Evolutionary conservation across 2,113 vertebrate species (phyloP), one percentile per base, ranked within the genome.

Genomic region (Rana temporaria): DNA sequence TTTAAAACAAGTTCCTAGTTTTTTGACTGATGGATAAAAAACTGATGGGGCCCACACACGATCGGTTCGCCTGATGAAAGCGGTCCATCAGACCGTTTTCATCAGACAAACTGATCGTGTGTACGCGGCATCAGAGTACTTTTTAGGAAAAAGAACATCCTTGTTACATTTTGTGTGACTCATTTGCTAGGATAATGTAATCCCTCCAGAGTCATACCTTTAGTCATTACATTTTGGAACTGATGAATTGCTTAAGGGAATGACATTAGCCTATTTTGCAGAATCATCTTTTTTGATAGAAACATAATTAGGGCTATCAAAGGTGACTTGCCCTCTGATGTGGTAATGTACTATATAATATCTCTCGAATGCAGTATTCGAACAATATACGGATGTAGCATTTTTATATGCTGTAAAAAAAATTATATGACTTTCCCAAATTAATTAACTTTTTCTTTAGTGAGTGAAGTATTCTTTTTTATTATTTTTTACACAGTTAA

Each of bases 221-320:
- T 57, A 75, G 72, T 75, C 57, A 75, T 75, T 75, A 75, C 62
- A 62, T 38, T 30, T 42, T 75, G 72, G 0, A 75, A 62, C 72
- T 75, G 72, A 75, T 62, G 34, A 62, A 62, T 75, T 42, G 72
- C 72, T 75, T 75, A 34, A 75, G 72, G 72, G 72, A 75, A 75
- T 75, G 57, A 75, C 57, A 75, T 75, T 75, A 75, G 57, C 72
- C 34, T 75, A 75, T 75, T 75, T 75, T 75, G 72, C 72, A 75
- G 72, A 62, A 62, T 75, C 72, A 75, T 75, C 72, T 42, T 75
- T 48, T 75, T 62, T 62, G 19, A 62, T 60, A 75, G 72, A 62
- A 75, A 62, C 72, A 75, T 75, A 75, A 75, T 75, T 75, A 75
- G 72, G 32, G 60, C 19, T 57, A 75, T 75, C 30, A 75, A 75